A percentile compares a stretch with the other conserved stretches of the same genome.
phyloP scores from a whole-genome alignment of 2,797 vertebrate genomes.

The Danio kyathit region DNA sequence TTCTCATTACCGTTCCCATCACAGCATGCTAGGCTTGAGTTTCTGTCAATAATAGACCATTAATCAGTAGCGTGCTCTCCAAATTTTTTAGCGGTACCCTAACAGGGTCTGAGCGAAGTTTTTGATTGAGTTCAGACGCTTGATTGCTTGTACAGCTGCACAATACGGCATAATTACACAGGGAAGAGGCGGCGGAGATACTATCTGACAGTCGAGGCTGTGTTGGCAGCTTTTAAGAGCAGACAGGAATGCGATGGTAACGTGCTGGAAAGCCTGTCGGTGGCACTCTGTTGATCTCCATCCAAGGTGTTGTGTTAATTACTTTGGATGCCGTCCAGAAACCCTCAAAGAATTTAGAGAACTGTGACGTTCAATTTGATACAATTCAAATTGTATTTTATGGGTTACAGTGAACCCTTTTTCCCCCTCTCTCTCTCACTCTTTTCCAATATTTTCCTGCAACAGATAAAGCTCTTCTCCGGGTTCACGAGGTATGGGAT shows the following conservation, averaged over 20 bases:
- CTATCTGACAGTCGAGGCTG: constrained; percentile 62
- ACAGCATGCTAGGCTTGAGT: constrained; percentile 27
- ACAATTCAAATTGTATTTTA: constrained; percentile 72
- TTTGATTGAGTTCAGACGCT: constrained; percentile 52
- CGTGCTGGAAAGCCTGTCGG: constrained; percentile 52
- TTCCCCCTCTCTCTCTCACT: constrained; percentile 5
- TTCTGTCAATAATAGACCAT: constrained; percentile 51
- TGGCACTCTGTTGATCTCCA: constrained; percentile 65
- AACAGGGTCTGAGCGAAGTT: constrained; percentile 49
- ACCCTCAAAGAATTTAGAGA: constrained; percentile 65
- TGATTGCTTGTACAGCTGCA: constrained; percentile 60
- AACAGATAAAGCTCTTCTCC: constrained; percentile 50
- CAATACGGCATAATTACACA: constrained; percentile 67
- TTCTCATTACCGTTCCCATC: constrained; percentile 55
- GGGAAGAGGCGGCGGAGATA: constrained; percentile 57
- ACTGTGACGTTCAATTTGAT: constrained; percentile 67
- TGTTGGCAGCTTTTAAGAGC: constrained; percentile 64
- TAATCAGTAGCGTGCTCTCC: constrained; percentile 53
- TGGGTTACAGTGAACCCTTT: constrained; percentile 64
- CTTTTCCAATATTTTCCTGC: constrained; percentile 44
- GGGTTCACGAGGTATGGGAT: constrained; percentile 23
- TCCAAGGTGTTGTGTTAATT: constrained; percentile 76
- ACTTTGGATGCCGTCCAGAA: constrained; percentile 73
- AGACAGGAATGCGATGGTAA: constrained; percentile 38
- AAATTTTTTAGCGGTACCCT: constrained; percentile 42